Conservation (phyloP, 2,113 vertebrate genomes). For the Ammospiza caudacuta region DNA sequence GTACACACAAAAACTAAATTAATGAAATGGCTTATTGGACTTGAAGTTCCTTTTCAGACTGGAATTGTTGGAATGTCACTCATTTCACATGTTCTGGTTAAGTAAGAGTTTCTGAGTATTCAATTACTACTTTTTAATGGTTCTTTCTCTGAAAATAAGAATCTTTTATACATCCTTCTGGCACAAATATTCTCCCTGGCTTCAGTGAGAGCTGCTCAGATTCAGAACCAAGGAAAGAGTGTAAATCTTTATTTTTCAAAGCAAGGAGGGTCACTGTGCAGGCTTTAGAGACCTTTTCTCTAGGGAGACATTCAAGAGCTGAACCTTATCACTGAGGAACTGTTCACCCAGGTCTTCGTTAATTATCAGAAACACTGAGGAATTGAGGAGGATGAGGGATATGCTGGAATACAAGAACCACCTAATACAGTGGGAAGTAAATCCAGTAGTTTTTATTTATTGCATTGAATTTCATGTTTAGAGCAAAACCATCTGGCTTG, state of each 20-base stretch:
- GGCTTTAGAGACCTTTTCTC: background rate
- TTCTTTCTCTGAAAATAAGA: background rate
- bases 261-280: background rate
- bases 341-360: background rate
- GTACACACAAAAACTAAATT: fast-evolving
- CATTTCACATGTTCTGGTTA: background rate
- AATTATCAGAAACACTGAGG: background rate
- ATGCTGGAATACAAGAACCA: background rate
- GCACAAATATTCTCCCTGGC: background rate
- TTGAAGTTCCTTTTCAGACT: background rate
- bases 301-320: background rate
- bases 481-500: background rate
- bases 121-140: background rate
- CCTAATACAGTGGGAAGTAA: background rate
- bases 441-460: background rate
- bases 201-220: background rate
- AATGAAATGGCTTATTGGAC: background rate
- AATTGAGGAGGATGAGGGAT: background rate
- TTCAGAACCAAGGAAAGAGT: background rate
- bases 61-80: background rate
- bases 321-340: background rate
- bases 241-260: background rate
- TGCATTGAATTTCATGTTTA: background rate
- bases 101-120: background rate
- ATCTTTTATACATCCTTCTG: background rate